These are phyloP conservation scores for Caenorhabditis angaria DNA, from an alignment of 2,888 invertebrate species.

Conservation along the genomic window DNA sequence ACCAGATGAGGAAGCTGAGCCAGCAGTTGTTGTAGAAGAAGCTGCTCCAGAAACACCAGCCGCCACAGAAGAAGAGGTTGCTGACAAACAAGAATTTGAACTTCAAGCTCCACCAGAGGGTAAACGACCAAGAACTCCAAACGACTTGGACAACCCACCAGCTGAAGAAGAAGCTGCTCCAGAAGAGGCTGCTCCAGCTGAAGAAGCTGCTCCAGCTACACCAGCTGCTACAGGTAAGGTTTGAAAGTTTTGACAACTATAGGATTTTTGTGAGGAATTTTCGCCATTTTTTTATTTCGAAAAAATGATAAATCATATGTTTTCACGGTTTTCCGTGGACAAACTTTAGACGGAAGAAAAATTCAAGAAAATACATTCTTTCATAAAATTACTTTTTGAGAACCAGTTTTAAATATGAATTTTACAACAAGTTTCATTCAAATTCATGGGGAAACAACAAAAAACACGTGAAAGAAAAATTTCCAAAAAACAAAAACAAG, in stretches of 20 bases:
- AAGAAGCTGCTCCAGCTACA: slow-evolving; percentile 46
- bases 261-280: too few relatives aligned
- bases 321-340: too few relatives aligned
- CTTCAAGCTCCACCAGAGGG: slow-evolving; percentile 69
- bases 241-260: not conserved
- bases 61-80: slow-evolving; percentile 31
- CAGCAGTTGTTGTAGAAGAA: slow-evolving; percentile 18
- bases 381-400: too few relatives aligned
- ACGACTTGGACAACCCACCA: slow-evolving; percentile 62
- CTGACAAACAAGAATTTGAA: slow-evolving; percentile 61
- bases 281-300: too few relatives aligned
- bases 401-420: too few relatives aligned
- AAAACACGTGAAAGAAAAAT: too few relatives aligned
- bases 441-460: too few relatives aligned
- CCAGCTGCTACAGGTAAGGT: slow-evolving; percentile 44
- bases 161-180: slow-evolving; percentile 47
- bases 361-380: too few relatives aligned
- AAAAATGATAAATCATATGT: not conserved
- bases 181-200: slow-evolving; percentile 42
- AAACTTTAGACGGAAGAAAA: too few relatives aligned
- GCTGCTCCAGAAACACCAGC: slow-evolving; percentile 29
- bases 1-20: slow-evolving; percentile 15
- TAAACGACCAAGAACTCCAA: slow-evolving; percentile 69
- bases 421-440: too few relatives aligned
- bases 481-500: too few relatives aligned